Evolutionary conservation across 2,113 vertebrate genomes (phyloP).

Genomic region (Equus przewalskii): DNA sequence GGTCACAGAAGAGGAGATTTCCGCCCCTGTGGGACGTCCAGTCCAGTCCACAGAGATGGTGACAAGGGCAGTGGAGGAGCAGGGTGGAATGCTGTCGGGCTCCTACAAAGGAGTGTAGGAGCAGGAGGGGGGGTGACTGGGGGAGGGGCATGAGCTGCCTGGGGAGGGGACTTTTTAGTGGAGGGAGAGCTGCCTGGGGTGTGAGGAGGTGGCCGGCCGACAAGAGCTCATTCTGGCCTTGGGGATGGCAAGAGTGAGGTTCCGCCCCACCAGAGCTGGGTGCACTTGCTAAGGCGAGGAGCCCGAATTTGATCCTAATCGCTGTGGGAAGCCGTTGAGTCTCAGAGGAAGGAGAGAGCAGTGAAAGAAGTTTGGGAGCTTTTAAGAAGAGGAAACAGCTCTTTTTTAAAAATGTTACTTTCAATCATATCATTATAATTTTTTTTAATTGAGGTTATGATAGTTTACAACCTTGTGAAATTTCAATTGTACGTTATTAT

Average conservation of each 20-base stretch:
- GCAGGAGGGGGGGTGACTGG: background rate
- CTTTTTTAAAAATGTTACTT: background rate
- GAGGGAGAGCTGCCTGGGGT: too few species aligned
- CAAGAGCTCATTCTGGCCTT: fast-evolving
- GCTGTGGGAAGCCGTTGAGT: background rate
- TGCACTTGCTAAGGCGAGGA: background rate
- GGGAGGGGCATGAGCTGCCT: background rate
- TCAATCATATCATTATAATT: too few species aligned
- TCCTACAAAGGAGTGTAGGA: background rate
- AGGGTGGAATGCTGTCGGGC: too few species aligned
- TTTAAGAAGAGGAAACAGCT: background rate
- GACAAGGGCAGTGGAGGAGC: background rate
- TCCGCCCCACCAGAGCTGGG: background rate
- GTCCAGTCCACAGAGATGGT: background rate
- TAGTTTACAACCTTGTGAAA: too few species aligned
- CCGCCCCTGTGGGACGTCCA: background rate
- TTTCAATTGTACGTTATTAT: too few species aligned
- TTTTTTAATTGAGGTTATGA: too few species aligned
- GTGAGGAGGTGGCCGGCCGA: background rate
- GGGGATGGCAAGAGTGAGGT: background rate
- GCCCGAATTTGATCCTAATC: background rate
- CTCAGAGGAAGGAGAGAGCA: background rate
- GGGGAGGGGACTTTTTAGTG: background rate
- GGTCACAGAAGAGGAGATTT: background rate
- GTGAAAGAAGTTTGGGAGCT: background rate